phyloP scores from a whole-genome alignment of 2,113 vertebrate genomes.

The Meles meles region DNA sequence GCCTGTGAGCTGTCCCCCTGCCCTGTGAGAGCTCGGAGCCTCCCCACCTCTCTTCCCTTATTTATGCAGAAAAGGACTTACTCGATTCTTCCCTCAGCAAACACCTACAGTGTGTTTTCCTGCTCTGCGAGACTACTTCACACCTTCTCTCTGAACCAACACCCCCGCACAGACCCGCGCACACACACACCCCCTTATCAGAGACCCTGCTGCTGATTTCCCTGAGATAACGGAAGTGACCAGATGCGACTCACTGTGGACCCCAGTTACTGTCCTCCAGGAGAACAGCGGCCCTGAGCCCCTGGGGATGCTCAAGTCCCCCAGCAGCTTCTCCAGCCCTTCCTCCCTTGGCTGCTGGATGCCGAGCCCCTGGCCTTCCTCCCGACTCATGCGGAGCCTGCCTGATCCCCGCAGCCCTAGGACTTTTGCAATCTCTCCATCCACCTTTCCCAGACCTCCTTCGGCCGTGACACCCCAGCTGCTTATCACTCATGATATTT shows the following conservation, averaged over 20 bases:
- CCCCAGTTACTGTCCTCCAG: no score
- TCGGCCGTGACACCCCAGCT: not conserved
- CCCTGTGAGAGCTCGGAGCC: not conserved
- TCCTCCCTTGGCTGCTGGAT: not conserved
- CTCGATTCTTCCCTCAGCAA: not conserved
- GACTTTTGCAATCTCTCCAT: not conserved
- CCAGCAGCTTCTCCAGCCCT: not conserved
- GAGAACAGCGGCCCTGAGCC: not conserved
- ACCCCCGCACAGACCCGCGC: not conserved
- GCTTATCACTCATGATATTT: not conserved
- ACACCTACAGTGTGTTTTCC: not conserved
- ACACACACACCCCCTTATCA: not conserved
- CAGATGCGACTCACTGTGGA: no score
- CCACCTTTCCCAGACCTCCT: not conserved
- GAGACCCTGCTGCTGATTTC: not conserved
- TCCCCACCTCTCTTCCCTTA: not conserved
- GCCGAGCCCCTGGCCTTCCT: not conserved
- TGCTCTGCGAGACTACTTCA: not conserved
- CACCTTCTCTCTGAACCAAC: not conserved
- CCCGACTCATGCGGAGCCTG: not conserved
- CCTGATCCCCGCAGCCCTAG: not conserved
- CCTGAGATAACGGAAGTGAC: not conserved
- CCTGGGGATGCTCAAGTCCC: not conserved
- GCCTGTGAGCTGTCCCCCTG: accelerated
- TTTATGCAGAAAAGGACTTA: not conserved